phyloP scores from a whole-genome alignment of 2,113 vertebrate species.

The Sorex fumeus region DNA sequence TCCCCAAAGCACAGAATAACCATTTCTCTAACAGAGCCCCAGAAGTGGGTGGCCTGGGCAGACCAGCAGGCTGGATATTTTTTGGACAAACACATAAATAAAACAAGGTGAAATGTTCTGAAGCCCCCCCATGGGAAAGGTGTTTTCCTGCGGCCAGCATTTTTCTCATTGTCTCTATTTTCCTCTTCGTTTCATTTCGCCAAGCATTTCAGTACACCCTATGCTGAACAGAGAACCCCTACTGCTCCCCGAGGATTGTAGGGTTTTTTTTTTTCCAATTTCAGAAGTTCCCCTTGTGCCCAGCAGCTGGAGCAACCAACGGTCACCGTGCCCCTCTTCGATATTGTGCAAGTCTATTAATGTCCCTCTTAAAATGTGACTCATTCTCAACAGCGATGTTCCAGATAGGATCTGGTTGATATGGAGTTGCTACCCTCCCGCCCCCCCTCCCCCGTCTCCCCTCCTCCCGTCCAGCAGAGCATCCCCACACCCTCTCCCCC shows the following conservation, averaged over 20 bases:
- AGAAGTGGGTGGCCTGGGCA: not conserved
- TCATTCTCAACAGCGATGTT: not conserved
- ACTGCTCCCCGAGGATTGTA: not conserved
- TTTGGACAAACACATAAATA: not conserved
- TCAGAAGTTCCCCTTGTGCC: not conserved
- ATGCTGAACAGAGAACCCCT: not conserved
- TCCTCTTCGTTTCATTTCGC: not conserved
- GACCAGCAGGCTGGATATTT: not conserved
- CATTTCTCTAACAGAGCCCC: not conserved
- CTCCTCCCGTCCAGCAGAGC: too few relatives aligned
- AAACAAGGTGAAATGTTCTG: not conserved
- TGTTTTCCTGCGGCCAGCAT: not conserved
- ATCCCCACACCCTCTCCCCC: too few relatives aligned
- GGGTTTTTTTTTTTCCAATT: not conserved
- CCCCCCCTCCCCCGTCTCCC: not conserved
- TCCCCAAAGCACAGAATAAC: not conserved
- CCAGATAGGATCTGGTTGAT: not conserved
- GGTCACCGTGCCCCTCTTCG: not conserved
- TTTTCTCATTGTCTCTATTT: not conserved
- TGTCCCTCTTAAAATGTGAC: constrained; percentile 26
- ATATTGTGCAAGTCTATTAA: not conserved
- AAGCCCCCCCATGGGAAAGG: not conserved
- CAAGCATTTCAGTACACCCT: not conserved
- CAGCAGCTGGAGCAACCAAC: not conserved
- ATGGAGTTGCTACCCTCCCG: not conserved